Base-by-base conservation (phyloP, 2,888 invertebrate genomes). In the Eurytoma californica region DNA sequence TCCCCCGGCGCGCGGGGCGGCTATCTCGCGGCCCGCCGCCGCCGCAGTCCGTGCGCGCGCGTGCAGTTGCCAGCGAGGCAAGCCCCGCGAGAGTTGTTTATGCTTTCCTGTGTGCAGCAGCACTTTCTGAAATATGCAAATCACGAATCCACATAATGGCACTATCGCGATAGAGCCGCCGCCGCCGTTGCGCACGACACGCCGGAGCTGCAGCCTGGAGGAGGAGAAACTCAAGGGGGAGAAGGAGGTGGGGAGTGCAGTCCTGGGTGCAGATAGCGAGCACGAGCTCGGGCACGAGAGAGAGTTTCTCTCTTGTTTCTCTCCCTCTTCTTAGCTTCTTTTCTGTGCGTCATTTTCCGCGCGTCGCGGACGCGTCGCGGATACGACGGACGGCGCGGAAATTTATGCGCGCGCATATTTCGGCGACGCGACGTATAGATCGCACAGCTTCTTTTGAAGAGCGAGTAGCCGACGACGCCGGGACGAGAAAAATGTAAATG, bases 111-210 rank as follows among this genome's bases (percentile, higher is more conserved):
- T 87, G 86, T 85, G 85, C 63, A 65, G 18, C 55, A 53, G 39
- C 66, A 87, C 86, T 89, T 88, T 89, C 89, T 89, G 88, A 89
- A 89, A 89, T 89, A 89, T 89, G 89, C 89, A 89, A 89, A 89
- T 89, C 88, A 85, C 86, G 88, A 86, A 88, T 88, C 87, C 88
- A 88, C 88, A 89, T 89, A 89, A 88, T 89, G 86, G 88, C 86
- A 88, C 88, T 86, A 87, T 87, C 84, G 83, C 83, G 83, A 83
- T 83, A 82, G 82, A 80, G 77, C 81, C 47, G 39, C 51, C n/a
- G 30, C 16, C 53, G 58, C n/a, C 9, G 28, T 13, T 20, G 30
- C 20, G 67, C 61, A 58, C 30, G 58, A 58, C 58, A 39, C 66
- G 14, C 24, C 3, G 51, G 30, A 16, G 18, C 18, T 28, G 30